Percentiles rank a stretch among this genome's conserved stretches.
phyloP scores from a whole-genome alignment of 1,140 invertebrate genomes.

The Ladona fulva region DNA sequence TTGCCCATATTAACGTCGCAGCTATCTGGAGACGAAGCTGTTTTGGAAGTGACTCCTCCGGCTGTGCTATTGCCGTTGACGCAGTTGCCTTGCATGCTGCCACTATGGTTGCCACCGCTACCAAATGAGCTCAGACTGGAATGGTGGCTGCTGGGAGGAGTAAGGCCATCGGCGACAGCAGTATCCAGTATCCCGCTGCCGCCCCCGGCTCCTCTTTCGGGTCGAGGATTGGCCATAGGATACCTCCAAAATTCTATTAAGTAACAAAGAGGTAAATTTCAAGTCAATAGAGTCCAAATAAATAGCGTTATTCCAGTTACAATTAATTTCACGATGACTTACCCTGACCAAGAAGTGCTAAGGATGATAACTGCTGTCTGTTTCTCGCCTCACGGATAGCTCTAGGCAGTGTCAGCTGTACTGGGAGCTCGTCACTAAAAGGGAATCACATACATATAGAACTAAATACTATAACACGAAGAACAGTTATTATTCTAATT shows the following conservation, averaged over 20 bases:
- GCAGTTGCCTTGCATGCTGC: constrained; percentile 33
- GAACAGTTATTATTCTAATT: no score
- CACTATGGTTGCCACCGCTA: constrained; percentile 35
- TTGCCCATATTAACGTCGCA: constrained; percentile 39
- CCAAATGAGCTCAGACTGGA: constrained; percentile 51
- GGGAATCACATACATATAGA: constrained; percentile 18
- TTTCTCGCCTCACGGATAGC: constrained; percentile 76
- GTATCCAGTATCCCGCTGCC: constrained; percentile 32
- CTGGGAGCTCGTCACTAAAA: constrained; percentile 84
- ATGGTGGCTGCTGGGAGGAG: constrained; percentile 27
- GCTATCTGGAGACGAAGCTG: constrained; percentile 30
- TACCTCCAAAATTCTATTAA: constrained; percentile 78
- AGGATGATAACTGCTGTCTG: constrained; percentile 77
- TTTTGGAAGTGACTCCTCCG: constrained; percentile 21
- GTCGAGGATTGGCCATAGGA: constrained; percentile 62
- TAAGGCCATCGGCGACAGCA: constrained; percentile 8
- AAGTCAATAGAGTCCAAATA: neutral
- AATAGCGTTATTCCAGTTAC: no score
- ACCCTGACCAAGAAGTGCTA: constrained; percentile 83
- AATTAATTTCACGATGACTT: constrained; percentile 19
- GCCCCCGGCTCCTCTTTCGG: constrained; percentile 28
- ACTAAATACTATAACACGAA: no score
- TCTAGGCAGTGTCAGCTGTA: constrained; percentile 75
- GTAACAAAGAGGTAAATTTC: constrained; percentile 13
- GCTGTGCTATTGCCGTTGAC: constrained; percentile 24